A percentile compares a stretch with the other conserved stretches of the same genome.
Evolutionary conservation across 92 coral and sea anemone species (phyloP).

Genomic region (Bergia puertoricense): DNA sequence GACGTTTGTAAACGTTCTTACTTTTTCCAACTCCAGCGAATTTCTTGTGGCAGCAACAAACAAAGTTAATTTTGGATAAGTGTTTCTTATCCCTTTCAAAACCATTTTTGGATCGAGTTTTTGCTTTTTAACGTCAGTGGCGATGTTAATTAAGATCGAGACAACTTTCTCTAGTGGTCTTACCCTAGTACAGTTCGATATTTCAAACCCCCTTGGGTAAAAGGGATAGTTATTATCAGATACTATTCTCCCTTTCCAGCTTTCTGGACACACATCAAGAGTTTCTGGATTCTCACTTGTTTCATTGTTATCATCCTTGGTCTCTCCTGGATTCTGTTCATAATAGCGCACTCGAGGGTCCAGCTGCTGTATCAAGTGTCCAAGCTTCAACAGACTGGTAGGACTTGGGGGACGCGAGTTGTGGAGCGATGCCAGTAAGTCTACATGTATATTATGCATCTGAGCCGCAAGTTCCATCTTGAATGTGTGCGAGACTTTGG

Average conservation of each 20-base stretch:
- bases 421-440: neutral
- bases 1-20: conserved; percentile 17
- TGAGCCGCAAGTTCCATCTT: neutral
- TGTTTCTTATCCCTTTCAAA: conserved; percentile 17
- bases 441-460: neutral
- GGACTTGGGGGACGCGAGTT: neutral
- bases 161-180: conserved; percentile 41
- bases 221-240: conserved; percentile 40
- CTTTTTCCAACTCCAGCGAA: conserved; percentile 10
- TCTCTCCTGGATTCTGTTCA: neutral
- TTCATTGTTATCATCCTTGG: neutral
- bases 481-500: neutral
- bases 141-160: neutral
- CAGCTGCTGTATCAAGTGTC: neutral
- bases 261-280: conserved; percentile 60
- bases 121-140: neutral
- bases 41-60: conserved; percentile 32
- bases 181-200: conserved; percentile 44
- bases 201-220: conserved; percentile 45
- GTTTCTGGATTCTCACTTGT: neutral
- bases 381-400: neutral
- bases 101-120: conserved; percentile 11
- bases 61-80: conserved; percentile 33
- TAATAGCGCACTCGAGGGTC: neutral
- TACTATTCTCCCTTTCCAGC: conserved; percentile 35